phyloP scores from a whole-genome alignment of 2,113 vertebrate genomes.

The Leptocoma aspasia region DNA sequence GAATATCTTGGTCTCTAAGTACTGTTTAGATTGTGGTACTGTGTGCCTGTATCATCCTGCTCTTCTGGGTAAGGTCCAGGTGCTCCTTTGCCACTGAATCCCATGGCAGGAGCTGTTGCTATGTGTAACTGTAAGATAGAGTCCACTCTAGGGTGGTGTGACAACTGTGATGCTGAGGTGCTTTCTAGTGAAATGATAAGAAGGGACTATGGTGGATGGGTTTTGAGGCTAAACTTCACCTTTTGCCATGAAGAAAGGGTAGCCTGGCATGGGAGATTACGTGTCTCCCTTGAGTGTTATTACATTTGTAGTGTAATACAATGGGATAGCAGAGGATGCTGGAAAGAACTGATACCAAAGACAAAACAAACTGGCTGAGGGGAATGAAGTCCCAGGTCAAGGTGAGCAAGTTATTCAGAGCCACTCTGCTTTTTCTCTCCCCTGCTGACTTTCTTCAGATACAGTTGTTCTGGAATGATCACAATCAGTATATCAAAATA shows the following conservation, averaged over 20 bases:
- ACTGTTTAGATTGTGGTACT: background rate
- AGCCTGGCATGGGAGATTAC: background rate
- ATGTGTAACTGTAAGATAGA: background rate
- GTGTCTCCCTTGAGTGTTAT: background rate
- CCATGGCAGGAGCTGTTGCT: background rate
- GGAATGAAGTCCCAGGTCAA: background rate
- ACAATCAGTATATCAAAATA: conserved; percentile 74
- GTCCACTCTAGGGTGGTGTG: background rate
- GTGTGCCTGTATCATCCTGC: background rate
- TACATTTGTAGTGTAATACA: background rate
- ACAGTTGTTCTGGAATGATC: conserved; percentile 69
- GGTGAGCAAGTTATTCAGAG: conserved; percentile 12
- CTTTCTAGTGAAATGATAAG: background rate
- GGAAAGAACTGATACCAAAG: background rate
- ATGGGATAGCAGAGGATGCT: background rate
- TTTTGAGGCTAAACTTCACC: background rate
- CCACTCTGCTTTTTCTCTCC: background rate
- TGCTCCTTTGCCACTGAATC: background rate
- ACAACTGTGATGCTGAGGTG: background rate
- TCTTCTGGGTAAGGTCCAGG: background rate
- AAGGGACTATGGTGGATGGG: background rate
- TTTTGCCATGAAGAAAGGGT: background rate
- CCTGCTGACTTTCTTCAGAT: conserved; percentile 55
- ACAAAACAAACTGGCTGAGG: background rate
- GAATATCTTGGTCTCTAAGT: background rate